Percentiles rank a stretch among this genome's conserved stretches.
Evolutionary conservation across 2,797 vertebrate genomes (phyloP).

Genomic region (Manis pentadactyla): DNA sequence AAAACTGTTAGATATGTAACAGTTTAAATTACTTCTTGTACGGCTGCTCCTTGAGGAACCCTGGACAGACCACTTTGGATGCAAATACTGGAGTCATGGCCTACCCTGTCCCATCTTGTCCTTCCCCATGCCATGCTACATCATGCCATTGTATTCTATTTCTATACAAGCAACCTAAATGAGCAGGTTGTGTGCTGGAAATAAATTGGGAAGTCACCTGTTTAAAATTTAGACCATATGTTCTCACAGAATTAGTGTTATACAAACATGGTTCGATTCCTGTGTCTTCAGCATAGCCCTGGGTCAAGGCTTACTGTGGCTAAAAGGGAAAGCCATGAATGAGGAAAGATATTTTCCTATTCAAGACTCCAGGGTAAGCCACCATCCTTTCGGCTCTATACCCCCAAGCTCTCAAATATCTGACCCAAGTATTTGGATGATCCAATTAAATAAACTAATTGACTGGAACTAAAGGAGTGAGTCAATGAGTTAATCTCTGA

Average conservation of each 20-base stretch:
- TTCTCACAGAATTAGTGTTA: not conserved
- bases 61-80: not conserved
- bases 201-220: not conserved
- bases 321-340: not conserved
- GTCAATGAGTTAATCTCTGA: not conserved
- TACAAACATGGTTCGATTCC: not conserved
- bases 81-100: not conserved
- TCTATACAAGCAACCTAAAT: not conserved
- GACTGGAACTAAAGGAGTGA: not conserved
- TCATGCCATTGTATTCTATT: not conserved
- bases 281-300: not conserved
- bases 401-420: not conserved
- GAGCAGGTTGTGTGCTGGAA: not conserved
- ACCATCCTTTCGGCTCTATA: not conserved
- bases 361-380: not conserved
- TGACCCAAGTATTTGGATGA: not conserved
- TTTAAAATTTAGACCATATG: conserved; percentile 30
- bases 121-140: not conserved
- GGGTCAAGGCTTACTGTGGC: not conserved
- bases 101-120: not conserved
- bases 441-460: not conserved
- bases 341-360: not conserved
- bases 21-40: not conserved
- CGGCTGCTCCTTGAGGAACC: not conserved
- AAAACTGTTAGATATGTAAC: not conserved